Percentiles rank a stretch among this genome's conserved stretches.
These are phyloP conservation scores for Ammospiza nelsoni DNA, from an alignment of 2,113 vertebrate genomes.

Conservation along the genomic window DNA sequence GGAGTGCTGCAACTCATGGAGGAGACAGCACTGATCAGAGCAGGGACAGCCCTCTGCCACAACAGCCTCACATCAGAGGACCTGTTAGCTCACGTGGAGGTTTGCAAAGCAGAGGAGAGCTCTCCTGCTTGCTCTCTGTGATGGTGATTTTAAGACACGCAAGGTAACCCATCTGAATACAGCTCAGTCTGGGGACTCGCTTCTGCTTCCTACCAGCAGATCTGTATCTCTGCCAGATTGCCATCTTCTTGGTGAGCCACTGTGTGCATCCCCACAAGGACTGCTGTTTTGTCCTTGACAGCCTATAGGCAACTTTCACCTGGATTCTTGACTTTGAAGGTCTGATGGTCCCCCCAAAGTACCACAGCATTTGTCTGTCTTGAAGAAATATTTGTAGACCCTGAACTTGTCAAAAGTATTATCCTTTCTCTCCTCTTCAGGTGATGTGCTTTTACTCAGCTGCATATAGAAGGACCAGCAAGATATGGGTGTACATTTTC, in stretches of 20 bases:
- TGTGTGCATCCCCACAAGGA: background rate
- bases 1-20: background rate
- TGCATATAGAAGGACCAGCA: background rate
- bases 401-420: background rate
- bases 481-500: constrained; percentile 22
- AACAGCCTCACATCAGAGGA: background rate
- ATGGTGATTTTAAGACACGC: background rate
- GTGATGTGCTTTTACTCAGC: background rate
- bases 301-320: background rate
- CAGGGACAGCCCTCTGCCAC: background rate
- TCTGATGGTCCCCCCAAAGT: background rate
- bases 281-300: background rate
- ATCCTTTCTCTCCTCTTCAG: background rate
- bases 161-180: background rate
- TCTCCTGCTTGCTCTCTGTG: background rate
- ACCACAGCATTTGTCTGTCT: background rate
- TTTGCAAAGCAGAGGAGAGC: background rate
- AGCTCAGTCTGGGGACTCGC: background rate
- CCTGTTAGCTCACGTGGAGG: background rate
- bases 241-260: background rate
- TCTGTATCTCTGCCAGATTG: background rate
- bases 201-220: background rate
- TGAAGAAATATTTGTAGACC: constrained; percentile 4
- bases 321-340: background rate
- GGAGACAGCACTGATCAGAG: background rate